These are phyloP conservation scores for Rutpela maculata DNA, from an alignment of 2,888 invertebrate species.

Conservation along the genomic window DNA sequence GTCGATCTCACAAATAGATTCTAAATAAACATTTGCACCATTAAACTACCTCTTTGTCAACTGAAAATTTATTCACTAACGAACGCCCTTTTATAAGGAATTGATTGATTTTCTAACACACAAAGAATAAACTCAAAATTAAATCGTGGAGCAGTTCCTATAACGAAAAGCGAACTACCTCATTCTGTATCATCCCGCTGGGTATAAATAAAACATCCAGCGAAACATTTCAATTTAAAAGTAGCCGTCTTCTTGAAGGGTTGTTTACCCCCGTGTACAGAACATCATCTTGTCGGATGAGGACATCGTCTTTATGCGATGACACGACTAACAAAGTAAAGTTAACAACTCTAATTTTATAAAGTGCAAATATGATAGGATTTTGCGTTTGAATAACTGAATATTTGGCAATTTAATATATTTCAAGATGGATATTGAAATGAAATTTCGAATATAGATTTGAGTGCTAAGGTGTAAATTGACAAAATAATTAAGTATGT, in stretches of 20 bases:
- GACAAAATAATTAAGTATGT: too few relatives aligned
- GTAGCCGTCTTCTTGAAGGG: slow-evolving; percentile 49
- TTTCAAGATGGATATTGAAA: too few relatives aligned
- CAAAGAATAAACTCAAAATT: slow-evolving; percentile 46
- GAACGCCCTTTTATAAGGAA: slow-evolving; percentile 39
- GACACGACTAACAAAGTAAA: slow-evolving; percentile 32
- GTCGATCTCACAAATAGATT: slow-evolving; percentile 26
- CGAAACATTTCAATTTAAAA: slow-evolving; percentile 57
- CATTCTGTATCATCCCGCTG: slow-evolving; percentile 48
- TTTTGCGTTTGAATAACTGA: not conserved
- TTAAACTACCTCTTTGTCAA: slow-evolving; percentile 44
- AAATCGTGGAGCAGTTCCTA: slow-evolving; percentile 43
- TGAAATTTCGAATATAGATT: too few relatives aligned
- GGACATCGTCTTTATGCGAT: slow-evolving; percentile 48
- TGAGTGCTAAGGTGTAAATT: too few relatives aligned
- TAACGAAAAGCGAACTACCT: slow-evolving; percentile 40
- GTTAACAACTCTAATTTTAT: slow-evolving; percentile 3
- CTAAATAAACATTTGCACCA: slow-evolving; percentile 41
- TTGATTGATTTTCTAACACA: slow-evolving; percentile 44
- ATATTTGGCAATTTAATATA: not conserved
- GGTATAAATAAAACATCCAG: slow-evolving; percentile 58
- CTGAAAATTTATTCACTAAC: slow-evolving; percentile 42
- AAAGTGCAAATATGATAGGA: not conserved
- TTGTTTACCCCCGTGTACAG: slow-evolving; percentile 48
- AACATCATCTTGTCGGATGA: slow-evolving; percentile 46